Evolutionary conservation across 2,888 invertebrate genomes (phyloP), one percentile per base, ranked within the genome.

Genomic region (Drosophila mulleri): DNA sequence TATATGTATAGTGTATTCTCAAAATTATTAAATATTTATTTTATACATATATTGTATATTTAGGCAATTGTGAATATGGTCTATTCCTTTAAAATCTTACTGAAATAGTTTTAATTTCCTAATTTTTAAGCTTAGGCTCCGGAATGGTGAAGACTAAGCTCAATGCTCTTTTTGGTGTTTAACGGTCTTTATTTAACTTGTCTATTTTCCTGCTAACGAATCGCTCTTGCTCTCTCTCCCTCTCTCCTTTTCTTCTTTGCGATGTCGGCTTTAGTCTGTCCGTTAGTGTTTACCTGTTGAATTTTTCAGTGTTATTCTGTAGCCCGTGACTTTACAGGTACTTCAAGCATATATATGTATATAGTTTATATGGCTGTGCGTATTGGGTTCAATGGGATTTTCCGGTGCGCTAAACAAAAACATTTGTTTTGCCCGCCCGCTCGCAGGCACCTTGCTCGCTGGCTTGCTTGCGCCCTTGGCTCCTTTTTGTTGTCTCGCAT

Each of bases 351-450:
- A 35, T 14, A n/a, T n/a, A n/a, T n/a, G n/a, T n/a, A n/a, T n/a
- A n/a, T n/a, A n/a, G n/a, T n/a, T n/a, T n/a, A n/a, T n/a, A 50
- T 61, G 29, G 42, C 37, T 50, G 70, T 56, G 64, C 61, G 65
- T 52, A 78, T 67, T 75, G 65, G 57, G 63, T 54, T 67, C 63
- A 69, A 70, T 80, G 82, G 88, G 82, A 82, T 77, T 82, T 83
- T 80, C 83, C 88, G 70, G 62, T 57, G 69, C 50, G 67, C 60
- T 18, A 74, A 76, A 64, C 66, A 64, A 70, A 78, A 75, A 75
- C 63, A 75, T 69, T 67, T 59, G 58, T 66, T 53, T 39, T 60
- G 57, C n/a, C 73, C 80, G 66, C 68, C 70, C 74, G 70, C 68
- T 67, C 62, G 69, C 83, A 68, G 68, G 71, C 71, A 67, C 67